These are phyloP conservation scores for Hydropsyche betteni DNA, from an alignment of 2,888 invertebrate species.

Conservation along the genomic window DNA sequence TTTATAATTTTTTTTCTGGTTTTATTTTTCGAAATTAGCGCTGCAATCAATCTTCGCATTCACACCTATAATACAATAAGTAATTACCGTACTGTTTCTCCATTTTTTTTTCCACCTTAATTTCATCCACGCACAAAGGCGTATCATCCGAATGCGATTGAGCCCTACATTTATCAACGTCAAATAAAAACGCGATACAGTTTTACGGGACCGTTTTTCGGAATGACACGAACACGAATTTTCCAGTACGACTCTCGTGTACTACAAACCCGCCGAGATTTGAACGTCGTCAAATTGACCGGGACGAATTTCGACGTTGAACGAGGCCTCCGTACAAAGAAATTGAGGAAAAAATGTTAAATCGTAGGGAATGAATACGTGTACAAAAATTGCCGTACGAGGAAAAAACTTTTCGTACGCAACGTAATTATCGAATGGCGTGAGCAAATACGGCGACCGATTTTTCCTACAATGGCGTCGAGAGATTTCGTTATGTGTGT, in stretches of 20 bases:
- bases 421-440: conserved; percentile 32
- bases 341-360: no score
- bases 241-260: no score
- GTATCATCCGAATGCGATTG: conserved; percentile 9
- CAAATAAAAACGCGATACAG: not conserved
- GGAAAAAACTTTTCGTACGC: conserved; percentile 17
- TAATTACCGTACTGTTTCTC: no score
- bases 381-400: not conserved
- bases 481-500: not conserved
- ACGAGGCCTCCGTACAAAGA: no score
- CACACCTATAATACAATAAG: no score
- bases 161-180: conserved; percentile 10
- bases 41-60: no score
- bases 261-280: not conserved
- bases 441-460: conserved; percentile 21
- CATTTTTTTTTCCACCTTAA: no score
- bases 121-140: no score
- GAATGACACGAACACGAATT: not conserved
- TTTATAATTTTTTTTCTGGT: no score
- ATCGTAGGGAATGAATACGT: not conserved
- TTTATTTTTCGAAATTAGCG: no score
- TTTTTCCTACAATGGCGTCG: conserved; percentile 27
- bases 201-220: not conserved
- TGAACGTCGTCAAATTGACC: conserved; percentile 13
- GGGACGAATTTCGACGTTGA: conserved; percentile 7